phyloP scores from a whole-genome alignment of 2,113 vertebrate genomes.

The Hippoglossus stenolepis region DNA sequence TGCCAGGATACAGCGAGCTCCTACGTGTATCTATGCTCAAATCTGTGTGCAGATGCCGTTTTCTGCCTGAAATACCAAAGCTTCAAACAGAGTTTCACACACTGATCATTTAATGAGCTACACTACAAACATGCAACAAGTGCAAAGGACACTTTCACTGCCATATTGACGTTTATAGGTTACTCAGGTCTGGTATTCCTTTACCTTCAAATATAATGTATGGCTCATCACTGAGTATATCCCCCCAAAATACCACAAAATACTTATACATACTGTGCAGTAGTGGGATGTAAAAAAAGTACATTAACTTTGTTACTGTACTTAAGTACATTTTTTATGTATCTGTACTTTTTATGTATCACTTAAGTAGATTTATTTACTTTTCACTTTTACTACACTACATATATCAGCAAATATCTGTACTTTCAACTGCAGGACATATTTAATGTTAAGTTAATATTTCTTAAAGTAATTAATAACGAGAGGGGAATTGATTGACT shows the following conservation, averaged over 20 bases:
- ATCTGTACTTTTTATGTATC: too few species aligned
- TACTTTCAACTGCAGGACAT: too few species aligned
- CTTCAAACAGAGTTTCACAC: slow-evolving; percentile 25
- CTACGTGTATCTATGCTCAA: neutral
- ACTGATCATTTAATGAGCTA: slow-evolving; percentile 21
- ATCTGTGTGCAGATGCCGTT: slow-evolving; percentile 18
- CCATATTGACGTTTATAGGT: neutral
- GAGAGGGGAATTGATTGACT: too few species aligned
- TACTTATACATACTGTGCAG: too few species aligned
- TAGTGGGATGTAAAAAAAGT: too few species aligned
- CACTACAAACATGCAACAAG: slow-evolving; percentile 20
- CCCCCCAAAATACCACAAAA: neutral
- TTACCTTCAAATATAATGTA: neutral
- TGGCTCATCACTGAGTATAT: neutral
- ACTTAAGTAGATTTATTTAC: too few species aligned
- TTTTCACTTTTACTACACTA: too few species aligned
- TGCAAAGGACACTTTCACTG: slow-evolving; percentile 7
- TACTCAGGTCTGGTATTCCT: neutral
- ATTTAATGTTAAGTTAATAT: too few species aligned
- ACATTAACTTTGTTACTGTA: too few species aligned
- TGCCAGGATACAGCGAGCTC: neutral
- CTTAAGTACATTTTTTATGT: too few species aligned
- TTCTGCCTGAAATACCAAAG: slow-evolving; percentile 30
- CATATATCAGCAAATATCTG: too few species aligned
- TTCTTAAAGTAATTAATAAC: too few species aligned